Evolutionary conservation across 2,888 invertebrate genomes (phyloP).

Genomic region (Scelioninae gen. 2): DNA sequence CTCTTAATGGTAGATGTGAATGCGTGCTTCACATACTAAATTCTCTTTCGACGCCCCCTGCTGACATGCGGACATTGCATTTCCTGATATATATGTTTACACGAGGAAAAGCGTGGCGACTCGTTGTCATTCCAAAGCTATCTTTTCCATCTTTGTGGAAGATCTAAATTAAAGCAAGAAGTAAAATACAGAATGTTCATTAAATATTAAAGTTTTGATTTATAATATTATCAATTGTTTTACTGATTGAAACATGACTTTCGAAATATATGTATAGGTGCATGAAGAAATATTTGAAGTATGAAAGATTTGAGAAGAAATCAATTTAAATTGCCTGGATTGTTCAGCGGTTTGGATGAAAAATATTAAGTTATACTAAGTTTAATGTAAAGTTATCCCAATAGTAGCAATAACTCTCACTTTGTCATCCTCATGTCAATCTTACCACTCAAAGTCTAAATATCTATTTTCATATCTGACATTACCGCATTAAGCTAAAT

Average conservation of each 20-base stretch:
- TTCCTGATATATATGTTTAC: conserved; percentile 30
- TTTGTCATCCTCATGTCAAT: conserved; percentile 43
- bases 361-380: conserved; percentile 47
- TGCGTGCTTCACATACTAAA: conserved; percentile 74
- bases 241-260: no score
- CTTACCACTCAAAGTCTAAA: conserved; percentile 48
- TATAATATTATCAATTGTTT: no score
- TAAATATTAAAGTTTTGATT: no score
- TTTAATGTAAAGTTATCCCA: conserved; percentile 50
- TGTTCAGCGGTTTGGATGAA: conserved; percentile 17
- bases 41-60: conserved; percentile 44
- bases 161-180: no score
- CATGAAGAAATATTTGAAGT: no score
- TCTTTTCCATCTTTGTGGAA: conserved; percentile 7
- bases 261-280: no score
- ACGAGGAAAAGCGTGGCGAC: conserved; percentile 1
- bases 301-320: no score
- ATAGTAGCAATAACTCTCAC: conserved; percentile 47
- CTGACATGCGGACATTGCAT: conserved; percentile 47
- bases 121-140: neutral
- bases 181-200: no score
- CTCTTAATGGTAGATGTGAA: conserved; percentile 73
- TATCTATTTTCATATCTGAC: conserved; percentile 48
- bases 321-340: no score
- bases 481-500: conserved; percentile 53